Conservation (phyloP, 2,888 invertebrate genomes). For the Heliconius hortense region DNA sequence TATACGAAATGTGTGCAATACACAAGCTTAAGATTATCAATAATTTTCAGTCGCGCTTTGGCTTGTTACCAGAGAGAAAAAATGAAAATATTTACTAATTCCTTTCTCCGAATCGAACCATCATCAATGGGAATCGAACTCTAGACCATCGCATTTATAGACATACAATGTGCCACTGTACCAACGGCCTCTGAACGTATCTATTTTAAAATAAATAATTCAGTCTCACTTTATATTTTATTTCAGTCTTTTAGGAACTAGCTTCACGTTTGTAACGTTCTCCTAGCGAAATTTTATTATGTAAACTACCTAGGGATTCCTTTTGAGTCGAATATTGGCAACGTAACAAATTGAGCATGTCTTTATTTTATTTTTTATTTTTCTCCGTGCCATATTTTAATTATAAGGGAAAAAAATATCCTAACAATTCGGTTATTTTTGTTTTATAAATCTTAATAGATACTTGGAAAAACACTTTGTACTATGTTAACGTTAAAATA, state of each 20-base stretch:
- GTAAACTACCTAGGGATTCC: constrained; percentile 1
- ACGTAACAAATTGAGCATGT: constrained; percentile 8
- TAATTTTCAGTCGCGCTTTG: background rate
- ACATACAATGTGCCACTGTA: background rate
- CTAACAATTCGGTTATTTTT: background rate
- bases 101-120: no score
- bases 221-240: background rate
- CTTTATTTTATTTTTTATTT: background rate
- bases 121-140: no score
- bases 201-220: no score
- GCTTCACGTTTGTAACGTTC: background rate
- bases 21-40: no score
- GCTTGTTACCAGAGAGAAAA: background rate
- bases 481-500: background rate
- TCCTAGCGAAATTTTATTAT: background rate
- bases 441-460: background rate
- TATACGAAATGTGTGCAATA: no score
- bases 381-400: background rate
- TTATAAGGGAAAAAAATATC: background rate
- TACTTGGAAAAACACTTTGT: background rate
- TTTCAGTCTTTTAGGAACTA: background rate
- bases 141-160: background rate
- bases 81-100: background rate
- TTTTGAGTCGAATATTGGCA: constrained; percentile 2
- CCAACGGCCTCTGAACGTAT: background rate